Evolutionary conservation across 2,888 invertebrate species (phyloP).

Genomic region (Tholera decimalis): DNA sequence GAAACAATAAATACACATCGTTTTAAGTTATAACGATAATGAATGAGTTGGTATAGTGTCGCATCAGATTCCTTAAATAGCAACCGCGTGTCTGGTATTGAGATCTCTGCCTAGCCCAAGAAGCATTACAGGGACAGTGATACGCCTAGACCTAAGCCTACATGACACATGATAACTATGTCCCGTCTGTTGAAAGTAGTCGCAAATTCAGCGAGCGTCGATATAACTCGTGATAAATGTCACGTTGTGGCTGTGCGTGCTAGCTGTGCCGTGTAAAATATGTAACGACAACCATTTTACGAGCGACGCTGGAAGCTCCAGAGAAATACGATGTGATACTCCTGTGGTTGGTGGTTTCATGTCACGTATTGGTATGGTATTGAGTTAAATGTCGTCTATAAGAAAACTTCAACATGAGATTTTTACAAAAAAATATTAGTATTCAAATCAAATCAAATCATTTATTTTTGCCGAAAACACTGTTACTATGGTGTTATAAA

Average conservation of each 20-base stretch:
- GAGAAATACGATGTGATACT: background rate
- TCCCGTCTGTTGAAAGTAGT: background rate
- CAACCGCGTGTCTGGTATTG: too few species aligned
- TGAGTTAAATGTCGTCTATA: too few species aligned
- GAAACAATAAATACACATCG: too few species aligned
- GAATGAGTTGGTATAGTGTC: too few species aligned
- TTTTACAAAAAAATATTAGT: too few species aligned
- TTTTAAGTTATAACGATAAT: too few species aligned
- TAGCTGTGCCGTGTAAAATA: slow-evolving; percentile 1
- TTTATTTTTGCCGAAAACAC: too few species aligned
- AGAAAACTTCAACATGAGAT: background rate
- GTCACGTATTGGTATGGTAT: background rate
- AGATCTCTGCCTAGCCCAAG: background rate
- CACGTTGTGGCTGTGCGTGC: background rate
- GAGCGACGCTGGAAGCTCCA: background rate
- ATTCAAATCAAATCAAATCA: too few species aligned
- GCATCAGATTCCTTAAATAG: too few species aligned
- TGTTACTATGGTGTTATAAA: too few species aligned
- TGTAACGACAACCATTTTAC: background rate
- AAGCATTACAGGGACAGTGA: background rate
- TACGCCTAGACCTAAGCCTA: background rate
- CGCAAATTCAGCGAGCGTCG: background rate
- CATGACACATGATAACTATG: too few species aligned
- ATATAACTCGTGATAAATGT: slow-evolving; percentile 6
- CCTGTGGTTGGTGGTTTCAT: background rate